Evolutionary conservation across 2,797 vertebrate genomes (phyloP).

Genomic region (Sebastes nivosus): DNA sequence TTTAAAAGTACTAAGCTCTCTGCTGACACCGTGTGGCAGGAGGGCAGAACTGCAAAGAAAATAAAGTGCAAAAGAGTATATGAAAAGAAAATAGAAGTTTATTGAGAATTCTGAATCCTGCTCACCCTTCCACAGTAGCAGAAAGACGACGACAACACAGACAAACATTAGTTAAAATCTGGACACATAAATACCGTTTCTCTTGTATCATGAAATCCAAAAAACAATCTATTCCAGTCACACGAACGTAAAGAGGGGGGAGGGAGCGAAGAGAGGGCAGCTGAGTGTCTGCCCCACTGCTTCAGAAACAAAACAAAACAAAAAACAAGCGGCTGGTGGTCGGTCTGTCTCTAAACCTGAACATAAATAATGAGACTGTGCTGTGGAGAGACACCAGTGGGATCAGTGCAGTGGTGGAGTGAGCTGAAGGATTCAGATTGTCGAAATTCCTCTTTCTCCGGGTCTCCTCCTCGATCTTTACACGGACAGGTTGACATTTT

Average conservation of each 20-base stretch:
- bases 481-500: slow-evolving; percentile 18
- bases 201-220: slow-evolving; percentile 58
- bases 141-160: slow-evolving; percentile 61
- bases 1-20: neutral
- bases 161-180: slow-evolving; percentile 71
- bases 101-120: slow-evolving; percentile 84
- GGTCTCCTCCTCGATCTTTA: slow-evolving; percentile 34
- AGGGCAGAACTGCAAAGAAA: neutral
- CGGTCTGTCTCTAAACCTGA: slow-evolving; percentile 43
- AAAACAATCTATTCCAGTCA: slow-evolving; percentile 53
- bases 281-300: slow-evolving; percentile 1
- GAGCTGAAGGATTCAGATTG: slow-evolving; percentile 67
- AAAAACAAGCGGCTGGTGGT: slow-evolving; percentile 46
- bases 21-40: slow-evolving; percentile 44
- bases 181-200: slow-evolving; percentile 68
- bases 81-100: slow-evolving; percentile 85
- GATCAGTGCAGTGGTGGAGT: slow-evolving; percentile 59
- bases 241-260: slow-evolving; percentile 18
- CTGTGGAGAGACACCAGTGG: slow-evolving; percentile 46
- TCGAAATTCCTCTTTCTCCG: slow-evolving; percentile 57
- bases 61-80: slow-evolving; percentile 38
- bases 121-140: slow-evolving; percentile 75
- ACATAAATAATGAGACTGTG: slow-evolving; percentile 68
- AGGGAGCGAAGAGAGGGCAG: neutral
- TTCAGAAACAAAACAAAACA: slow-evolving; percentile 28